A percentile compares a stretch with the other conserved stretches of the same genome.
These are phyloP conservation scores for Clytia hemisphaerica DNA, from an alignment of 30 jellyfish, hydroid and myxozoan species.

Conservation along the genomic window DNA sequence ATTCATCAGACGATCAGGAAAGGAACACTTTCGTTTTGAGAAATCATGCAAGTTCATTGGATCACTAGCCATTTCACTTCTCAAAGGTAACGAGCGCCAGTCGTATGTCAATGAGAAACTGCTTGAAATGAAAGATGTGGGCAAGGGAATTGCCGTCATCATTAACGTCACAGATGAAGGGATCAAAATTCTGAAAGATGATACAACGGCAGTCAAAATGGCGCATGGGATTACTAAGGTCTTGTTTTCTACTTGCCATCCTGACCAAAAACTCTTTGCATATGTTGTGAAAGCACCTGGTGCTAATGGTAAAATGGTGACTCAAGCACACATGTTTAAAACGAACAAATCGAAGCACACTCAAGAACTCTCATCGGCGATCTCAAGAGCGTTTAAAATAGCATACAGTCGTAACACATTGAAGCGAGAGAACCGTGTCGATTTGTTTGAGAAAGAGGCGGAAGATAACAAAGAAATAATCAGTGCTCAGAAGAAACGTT, in stretches of 20 bases:
- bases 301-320: slow-evolving; percentile 24
- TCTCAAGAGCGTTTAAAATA: slow-evolving; percentile 67
- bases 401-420: slow-evolving; percentile 59
- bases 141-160: slow-evolving; percentile 71
- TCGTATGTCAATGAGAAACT: slow-evolving; percentile 58
- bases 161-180: slow-evolving; percentile 60
- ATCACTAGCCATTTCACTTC: slow-evolving; percentile 65
- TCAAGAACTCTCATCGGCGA: slow-evolving; percentile 55
- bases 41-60: slow-evolving; percentile 69
- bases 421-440: slow-evolving; percentile 20
- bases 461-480: slow-evolving; percentile 6
- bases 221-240: slow-evolving; percentile 80
- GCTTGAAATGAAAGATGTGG: slow-evolving; percentile 65
- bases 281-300: slow-evolving; percentile 65
- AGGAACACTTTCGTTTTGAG: too few species aligned
- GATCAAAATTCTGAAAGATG: slow-evolving; percentile 55
- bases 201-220: slow-evolving; percentile 79
- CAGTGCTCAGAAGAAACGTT: slow-evolving; percentile 9
- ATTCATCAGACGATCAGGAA: too few species aligned
- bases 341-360: slow-evolving; percentile 72
- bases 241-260: slow-evolving; percentile 79
- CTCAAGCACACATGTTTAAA: slow-evolving; percentile 87
- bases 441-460: slow-evolving; percentile 50
- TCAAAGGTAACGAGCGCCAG: slow-evolving; percentile 56
- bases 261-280: slow-evolving; percentile 68